Evolutionary conservation across 2,113 vertebrate genomes (phyloP).

Genomic region (Scomber scombrus): DNA sequence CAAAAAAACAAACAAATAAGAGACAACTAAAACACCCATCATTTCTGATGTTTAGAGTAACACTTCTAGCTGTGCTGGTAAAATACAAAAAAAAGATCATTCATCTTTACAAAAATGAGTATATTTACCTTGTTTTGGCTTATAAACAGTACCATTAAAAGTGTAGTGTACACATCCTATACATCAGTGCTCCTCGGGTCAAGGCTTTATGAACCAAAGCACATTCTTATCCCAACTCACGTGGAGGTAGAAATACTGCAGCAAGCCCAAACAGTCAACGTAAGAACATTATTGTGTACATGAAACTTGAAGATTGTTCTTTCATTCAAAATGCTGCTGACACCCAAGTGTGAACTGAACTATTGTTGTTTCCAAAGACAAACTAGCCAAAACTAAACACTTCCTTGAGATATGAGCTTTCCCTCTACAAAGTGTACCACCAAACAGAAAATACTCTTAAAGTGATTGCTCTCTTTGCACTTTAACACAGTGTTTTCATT

Average conservation of each 20-base stretch:
- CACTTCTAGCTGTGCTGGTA: conserved; percentile 56
- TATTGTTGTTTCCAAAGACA: conserved; percentile 29
- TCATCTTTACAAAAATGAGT: conserved; percentile 69
- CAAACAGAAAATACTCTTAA: conserved; percentile 23
- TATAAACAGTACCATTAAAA: conserved; percentile 80
- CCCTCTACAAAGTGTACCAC: conserved; percentile 17
- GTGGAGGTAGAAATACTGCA: conserved; percentile 84
- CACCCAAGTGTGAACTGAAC: conserved; percentile 24
- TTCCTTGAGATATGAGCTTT: conserved; percentile 25
- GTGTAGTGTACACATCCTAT: conserved; percentile 76
- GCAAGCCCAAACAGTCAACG: conserved; percentile 66
- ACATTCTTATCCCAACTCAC: conserved; percentile 77
- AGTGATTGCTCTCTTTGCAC: conserved; percentile 36
- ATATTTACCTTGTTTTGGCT: conserved; percentile 71
- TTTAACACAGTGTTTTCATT: conserved; percentile 15
- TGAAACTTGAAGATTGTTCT: conserved; percentile 29
- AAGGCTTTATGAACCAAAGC: conserved; percentile 74
- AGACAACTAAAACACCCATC: conserved; percentile 46
- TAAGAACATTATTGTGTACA: conserved; percentile 36
- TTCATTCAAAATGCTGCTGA: conserved; percentile 47
- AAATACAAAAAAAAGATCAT: conserved; percentile 64
- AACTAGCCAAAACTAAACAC: conserved; percentile 28
- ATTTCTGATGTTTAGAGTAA: conserved; percentile 56
- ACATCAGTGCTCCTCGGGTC: conserved; percentile 79
- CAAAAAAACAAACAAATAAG: conserved; percentile 20